Evolutionary conservation across 2,113 vertebrate genomes (phyloP).

Genomic region (Sceloporus tristichus): DNA sequence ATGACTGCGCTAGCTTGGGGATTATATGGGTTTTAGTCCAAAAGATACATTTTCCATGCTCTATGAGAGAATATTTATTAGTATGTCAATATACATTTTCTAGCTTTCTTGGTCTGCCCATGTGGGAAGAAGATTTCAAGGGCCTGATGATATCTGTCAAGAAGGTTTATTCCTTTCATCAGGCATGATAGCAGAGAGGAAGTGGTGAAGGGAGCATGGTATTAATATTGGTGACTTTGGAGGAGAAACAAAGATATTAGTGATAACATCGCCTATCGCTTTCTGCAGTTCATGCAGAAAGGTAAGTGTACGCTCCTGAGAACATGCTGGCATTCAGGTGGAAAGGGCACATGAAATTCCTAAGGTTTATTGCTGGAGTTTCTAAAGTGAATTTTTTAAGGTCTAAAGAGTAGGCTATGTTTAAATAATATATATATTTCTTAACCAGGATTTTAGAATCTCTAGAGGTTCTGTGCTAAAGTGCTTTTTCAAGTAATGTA

Average conservation of each 20-base stretch:
- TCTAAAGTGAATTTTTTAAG: neutral
- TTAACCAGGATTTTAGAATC: neutral
- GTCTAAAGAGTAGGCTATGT: neutral
- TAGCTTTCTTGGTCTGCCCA: neutral
- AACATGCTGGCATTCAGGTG: neutral
- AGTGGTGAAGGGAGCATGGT: neutral
- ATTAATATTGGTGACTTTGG: conserved; percentile 12
- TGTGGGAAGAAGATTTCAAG: neutral
- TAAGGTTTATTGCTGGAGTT: neutral
- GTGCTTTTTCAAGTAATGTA: conserved; percentile 1
- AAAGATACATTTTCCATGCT: neutral
- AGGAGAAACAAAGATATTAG: neutral
- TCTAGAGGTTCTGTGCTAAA: neutral
- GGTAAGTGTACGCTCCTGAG: neutral
- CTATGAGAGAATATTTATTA: neutral
- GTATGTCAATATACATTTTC: neutral
- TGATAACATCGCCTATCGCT: neutral
- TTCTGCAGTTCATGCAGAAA: neutral
- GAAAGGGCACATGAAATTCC: neutral
- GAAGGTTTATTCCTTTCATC: neutral
- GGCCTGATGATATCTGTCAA: neutral
- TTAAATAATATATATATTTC: conserved; percentile 2
- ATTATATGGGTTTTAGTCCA: neutral
- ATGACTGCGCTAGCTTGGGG: too few relatives aligned
- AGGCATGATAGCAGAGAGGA: neutral